Evolutionary conservation across 2,888 invertebrate species (phyloP).

Genomic region (Schrankia costaestrigalis): DNA sequence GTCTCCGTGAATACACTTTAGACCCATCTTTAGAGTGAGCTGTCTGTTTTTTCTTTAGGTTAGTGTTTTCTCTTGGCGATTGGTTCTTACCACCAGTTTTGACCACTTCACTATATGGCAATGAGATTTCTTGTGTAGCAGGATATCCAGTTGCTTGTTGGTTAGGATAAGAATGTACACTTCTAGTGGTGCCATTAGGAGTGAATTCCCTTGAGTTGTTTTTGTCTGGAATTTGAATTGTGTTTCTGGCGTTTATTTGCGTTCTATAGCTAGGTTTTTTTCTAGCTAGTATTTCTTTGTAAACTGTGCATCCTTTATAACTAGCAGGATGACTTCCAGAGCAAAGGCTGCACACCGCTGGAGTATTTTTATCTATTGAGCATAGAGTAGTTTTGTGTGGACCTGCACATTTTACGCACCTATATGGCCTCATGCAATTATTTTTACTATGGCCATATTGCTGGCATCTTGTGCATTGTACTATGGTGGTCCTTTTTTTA

Average conservation of each 20-base stretch:
- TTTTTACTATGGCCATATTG: constrained; percentile 21
- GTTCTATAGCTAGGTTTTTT: not conserved
- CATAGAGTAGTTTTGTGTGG: constrained; percentile 22
- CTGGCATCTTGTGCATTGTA: not conserved
- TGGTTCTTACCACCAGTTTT: no score
- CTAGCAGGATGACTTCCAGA: constrained; percentile 4
- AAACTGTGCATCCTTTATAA: no score
- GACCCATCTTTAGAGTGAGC: not conserved
- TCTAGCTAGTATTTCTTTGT: constrained; percentile 1
- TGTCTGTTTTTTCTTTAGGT: no score
- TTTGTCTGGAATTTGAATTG: not conserved
- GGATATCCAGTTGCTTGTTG: no score
- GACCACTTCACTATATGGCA: no score
- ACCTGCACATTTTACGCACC: constrained; percentile 26
- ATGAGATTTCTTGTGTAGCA: no score
- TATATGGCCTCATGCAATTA: constrained; percentile 21
- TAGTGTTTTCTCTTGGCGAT: no score
- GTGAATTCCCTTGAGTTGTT: not conserved
- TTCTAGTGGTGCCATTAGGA: not conserved
- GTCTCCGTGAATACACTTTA: no score
- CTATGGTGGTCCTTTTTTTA: not conserved
- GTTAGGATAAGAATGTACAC: no score
- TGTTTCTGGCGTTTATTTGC: not conserved
- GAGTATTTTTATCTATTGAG: not conserved
- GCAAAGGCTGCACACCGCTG: constrained; percentile 7